These are phyloP conservation scores for Bostrychus sinensis DNA, from an alignment of 2,113 vertebrate species.

Conservation along the genomic window DNA sequence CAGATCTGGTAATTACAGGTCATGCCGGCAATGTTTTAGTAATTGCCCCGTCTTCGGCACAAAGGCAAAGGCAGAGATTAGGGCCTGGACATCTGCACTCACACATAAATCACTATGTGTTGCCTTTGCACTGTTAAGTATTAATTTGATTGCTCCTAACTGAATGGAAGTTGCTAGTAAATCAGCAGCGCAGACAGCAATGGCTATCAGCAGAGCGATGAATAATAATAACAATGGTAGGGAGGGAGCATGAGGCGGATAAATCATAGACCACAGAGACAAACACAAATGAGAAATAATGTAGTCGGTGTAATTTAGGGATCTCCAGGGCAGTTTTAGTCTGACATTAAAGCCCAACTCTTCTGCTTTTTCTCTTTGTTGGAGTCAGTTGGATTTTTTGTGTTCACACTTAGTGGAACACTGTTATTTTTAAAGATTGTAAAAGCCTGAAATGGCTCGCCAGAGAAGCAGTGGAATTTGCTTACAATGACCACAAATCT, in stretches of 20 bases:
- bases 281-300: slow-evolving; percentile 22
- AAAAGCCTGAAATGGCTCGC: no score
- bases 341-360: neutral
- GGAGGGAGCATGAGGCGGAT: slow-evolving; percentile 25
- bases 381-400: no score
- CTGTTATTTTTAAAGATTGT: no score
- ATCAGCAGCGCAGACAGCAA: slow-evolving; percentile 46
- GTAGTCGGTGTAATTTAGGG: slow-evolving; percentile 3
- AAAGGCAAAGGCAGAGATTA: slow-evolving; percentile 66
- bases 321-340: neutral
- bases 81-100: slow-evolving; percentile 32
- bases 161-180: slow-evolving; percentile 40
- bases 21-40: slow-evolving; percentile 72
- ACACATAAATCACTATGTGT: slow-evolving; percentile 43
- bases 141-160: slow-evolving; percentile 43
- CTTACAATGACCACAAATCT: no score
- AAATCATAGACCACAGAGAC: slow-evolving; percentile 20
- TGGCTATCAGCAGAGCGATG: slow-evolving; percentile 49
- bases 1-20: slow-evolving; percentile 78
- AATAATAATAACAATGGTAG: slow-evolving; percentile 52
- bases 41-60: slow-evolving; percentile 68
- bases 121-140: slow-evolving; percentile 45
- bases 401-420: no score
- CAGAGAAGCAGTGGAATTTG: no score
- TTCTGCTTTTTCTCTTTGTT: neutral